Percentiles rank a stretch among this genome's conserved stretches.
phyloP scores from a whole-genome alignment of 1,140 invertebrate species.

The Ceratosolen solmsi region DNA sequence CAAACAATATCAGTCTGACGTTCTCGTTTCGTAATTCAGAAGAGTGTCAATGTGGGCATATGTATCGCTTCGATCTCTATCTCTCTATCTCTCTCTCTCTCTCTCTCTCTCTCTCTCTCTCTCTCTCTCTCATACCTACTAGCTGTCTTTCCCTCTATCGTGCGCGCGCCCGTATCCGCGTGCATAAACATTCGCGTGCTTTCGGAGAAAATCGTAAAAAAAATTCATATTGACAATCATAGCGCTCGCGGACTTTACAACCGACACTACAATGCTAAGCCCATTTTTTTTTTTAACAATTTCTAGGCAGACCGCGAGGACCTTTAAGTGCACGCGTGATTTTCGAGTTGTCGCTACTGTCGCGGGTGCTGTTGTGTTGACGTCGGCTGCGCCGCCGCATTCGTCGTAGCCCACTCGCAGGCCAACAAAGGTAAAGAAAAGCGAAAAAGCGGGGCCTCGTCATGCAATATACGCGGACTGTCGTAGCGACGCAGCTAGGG shows the following conservation, averaged over 20 bases:
- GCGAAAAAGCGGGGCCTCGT: too few relatives aligned
- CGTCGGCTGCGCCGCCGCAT: too few relatives aligned
- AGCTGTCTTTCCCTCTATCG: background rate
- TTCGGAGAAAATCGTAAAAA: constrained; percentile 9
- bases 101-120: too few relatives aligned
- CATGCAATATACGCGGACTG: too few relatives aligned
- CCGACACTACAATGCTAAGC: background rate
- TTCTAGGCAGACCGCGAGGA: background rate
- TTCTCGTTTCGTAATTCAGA: constrained; percentile 14
- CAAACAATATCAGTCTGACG: background rate
- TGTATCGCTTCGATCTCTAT: too few relatives aligned
- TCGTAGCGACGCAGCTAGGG: too few relatives aligned
- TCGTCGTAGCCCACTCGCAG: background rate
- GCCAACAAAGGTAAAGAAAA: background rate
- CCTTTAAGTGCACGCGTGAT: background rate
- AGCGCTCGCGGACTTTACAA: background rate
- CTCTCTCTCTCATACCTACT: too few relatives aligned
- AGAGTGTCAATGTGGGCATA: constrained; percentile 9
- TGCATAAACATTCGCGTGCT: background rate
- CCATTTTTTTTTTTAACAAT: constrained; percentile 29
- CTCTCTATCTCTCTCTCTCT: background rate
- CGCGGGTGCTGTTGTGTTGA: too few relatives aligned
- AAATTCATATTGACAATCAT: constrained; percentile 39
- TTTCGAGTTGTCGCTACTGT: too few relatives aligned
- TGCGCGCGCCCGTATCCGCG: too few relatives aligned